These are phyloP conservation scores for Cottus gobio DNA, from an alignment of 2,113 vertebrate genomes.

Conservation along the genomic window DNA sequence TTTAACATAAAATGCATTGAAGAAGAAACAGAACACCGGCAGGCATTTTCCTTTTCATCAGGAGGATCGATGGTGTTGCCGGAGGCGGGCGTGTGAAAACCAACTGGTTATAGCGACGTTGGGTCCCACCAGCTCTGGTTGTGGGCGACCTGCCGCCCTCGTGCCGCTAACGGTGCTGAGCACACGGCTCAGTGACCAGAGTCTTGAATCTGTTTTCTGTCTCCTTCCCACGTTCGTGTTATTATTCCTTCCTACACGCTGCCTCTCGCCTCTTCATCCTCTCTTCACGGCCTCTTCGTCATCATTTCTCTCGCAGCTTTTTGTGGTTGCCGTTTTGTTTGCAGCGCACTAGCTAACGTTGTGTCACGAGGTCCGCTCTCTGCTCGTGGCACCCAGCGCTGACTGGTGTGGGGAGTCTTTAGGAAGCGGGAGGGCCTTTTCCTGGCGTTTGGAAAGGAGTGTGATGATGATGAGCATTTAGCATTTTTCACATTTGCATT, in stretches of 20 bases:
- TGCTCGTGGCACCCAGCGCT: too few species aligned
- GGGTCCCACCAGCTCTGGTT: slow-evolving; percentile 14
- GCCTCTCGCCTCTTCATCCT: neutral
- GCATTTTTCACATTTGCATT: slow-evolving; percentile 55
- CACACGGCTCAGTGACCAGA: slow-evolving; percentile 38
- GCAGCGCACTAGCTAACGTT: neutral
- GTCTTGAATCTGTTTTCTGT: slow-evolving; percentile 39
- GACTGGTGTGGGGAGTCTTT: slow-evolving; percentile 36
- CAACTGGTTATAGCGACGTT: slow-evolving; percentile 17
- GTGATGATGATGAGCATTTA: slow-evolving; percentile 64
- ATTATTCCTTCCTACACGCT: slow-evolving; percentile 56
- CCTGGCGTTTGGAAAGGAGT: slow-evolving; percentile 57
- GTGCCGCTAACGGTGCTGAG: slow-evolving; percentile 42
- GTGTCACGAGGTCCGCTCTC: too few species aligned
- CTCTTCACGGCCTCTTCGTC: too few species aligned
- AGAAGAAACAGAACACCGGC: neutral
- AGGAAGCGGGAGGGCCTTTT: slow-evolving; percentile 35
- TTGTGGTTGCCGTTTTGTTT: neutral
- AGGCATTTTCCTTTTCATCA: neutral
- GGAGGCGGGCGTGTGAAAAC: slow-evolving; percentile 2
- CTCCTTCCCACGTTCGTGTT: slow-evolving; percentile 57
- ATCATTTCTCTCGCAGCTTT: neutral
- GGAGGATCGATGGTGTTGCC: neutral
- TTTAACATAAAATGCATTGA: neutral
- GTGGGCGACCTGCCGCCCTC: neutral